Base-by-base conservation (phyloP, 2,888 invertebrate species). In the Rapana venosa region DNA sequence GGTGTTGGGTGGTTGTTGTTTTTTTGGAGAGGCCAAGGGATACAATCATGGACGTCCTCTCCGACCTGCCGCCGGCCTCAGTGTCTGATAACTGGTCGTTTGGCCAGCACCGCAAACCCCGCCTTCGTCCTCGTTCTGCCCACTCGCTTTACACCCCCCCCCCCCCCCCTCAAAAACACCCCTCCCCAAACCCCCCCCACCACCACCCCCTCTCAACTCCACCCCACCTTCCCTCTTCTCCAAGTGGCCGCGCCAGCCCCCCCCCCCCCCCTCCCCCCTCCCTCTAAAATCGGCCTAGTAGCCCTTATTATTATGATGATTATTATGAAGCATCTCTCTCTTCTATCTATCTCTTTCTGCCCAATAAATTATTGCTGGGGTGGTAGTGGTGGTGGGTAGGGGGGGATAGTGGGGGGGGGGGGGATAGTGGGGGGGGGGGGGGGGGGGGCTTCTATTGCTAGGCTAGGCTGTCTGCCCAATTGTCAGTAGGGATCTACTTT, bases 21-120 rank as follows among this genome's bases (percentile, higher is more conserved):
- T n/a, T n/a, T 47, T 47, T 13, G 74, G 74, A 13, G n/a, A 74
- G 74, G 74, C 8, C n/a, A 11, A 5, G n/a, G n/a, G 4, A n/a
- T 13, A n/a, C 74, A 74, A 74, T 74, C 74, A 74, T 74, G 74
- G 74, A 8, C 74, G n/a, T n/a, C 66, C n/a, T 74, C 74, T 74
- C 74, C n/a, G 30, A 74, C n/a, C n/a, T n/a, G n/a, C 74, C 74
- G n/a, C 26, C 20, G 6, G 26, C 66, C 13, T n/a, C 30, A 13
- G 74, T 74, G 74, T 74, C 74, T 74, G 74, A 74, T 74, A 74
- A n/a, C 74, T 26, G n/a, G n/a, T 74, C 30, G n/a, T 74, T 47
- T n/a, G n/a, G 74, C 8, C 74, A 6, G 74, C 74, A 74, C 74
- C 74, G 30, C 74, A 30, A 74, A 26, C 8, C n/a, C 13, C 17